Percentiles rank a stretch among this genome's conserved stretches.
Evolutionary conservation across 2,797 vertebrate species (phyloP).

Genomic region (Pseudochromis fuscus): DNA sequence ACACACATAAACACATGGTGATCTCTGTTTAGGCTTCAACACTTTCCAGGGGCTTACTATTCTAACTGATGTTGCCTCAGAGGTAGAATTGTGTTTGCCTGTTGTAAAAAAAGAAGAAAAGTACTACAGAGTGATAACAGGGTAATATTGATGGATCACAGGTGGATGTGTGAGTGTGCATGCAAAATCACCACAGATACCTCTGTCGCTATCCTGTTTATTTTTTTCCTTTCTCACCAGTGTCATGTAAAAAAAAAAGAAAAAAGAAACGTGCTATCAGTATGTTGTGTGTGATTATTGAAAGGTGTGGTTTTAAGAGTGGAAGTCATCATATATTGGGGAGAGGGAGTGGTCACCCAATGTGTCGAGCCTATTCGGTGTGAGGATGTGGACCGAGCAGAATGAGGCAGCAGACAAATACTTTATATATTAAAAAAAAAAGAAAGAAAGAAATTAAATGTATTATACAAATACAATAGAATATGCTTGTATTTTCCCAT

Average conservation of each 20-base stretch:
- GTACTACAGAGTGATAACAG: conserved; percentile 20
- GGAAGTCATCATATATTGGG: conserved; percentile 42
- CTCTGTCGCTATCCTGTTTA: conserved; percentile 48
- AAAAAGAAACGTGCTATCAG: conserved; percentile 51
- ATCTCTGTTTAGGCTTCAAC: conserved; percentile 35
- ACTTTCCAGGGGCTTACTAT: conserved; percentile 28
- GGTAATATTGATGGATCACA: conserved; percentile 39
- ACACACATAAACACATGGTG: conserved; percentile 22
- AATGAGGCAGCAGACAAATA: conserved; percentile 64
- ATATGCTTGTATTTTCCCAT: conserved; percentile 85
- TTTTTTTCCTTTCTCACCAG: conserved; percentile 37
- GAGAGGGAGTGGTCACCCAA: conserved; percentile 36
- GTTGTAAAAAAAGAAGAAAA: conserved; percentile 19
- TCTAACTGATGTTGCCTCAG: conserved; percentile 54
- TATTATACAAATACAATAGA: conserved; percentile 68
- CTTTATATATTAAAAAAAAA: conserved; percentile 64
- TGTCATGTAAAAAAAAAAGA: conserved; percentile 60
- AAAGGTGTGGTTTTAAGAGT: conserved; percentile 58
- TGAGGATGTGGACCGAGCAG: conserved; percentile 42
- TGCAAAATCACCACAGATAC: conserved; percentile 30
- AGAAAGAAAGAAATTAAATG: conserved; percentile 65
- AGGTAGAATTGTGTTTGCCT: conserved; percentile 31
- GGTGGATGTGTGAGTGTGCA: conserved; percentile 30
- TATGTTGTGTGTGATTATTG: conserved; percentile 65
- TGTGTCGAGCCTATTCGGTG: conserved; percentile 53